phyloP scores from a whole-genome alignment of 1,140 invertebrate species.

The Pogonomyrmex barbatus region DNA sequence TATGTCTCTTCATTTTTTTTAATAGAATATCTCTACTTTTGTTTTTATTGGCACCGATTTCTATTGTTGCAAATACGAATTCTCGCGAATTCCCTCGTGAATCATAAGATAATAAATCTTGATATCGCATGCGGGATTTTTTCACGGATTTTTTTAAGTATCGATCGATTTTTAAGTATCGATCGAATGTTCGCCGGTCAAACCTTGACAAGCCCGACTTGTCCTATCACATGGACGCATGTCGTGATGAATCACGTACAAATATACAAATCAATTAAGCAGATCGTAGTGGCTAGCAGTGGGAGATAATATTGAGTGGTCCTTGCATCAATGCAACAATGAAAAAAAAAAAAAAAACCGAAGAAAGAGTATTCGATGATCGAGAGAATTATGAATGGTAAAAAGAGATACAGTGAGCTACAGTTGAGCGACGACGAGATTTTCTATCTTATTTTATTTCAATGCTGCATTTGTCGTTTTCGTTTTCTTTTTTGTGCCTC shows the following conservation, averaged over 20 bases:
- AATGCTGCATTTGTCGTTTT: constrained; percentile 34
- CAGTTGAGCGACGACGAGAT: constrained; percentile 15
- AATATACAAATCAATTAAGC: constrained; percentile 84
- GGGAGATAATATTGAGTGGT: constrained; percentile 86
- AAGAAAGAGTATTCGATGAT: constrained; percentile 60
- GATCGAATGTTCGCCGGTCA: not conserved
- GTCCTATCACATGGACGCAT: constrained; percentile 31
- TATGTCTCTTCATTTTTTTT: not conserved
- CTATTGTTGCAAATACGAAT: not conserved
- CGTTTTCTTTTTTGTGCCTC: constrained; percentile 46
- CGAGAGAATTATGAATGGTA: constrained; percentile 73
- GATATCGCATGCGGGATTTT: not conserved
- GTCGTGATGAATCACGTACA: constrained; percentile 77
- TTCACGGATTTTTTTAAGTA: not conserved
- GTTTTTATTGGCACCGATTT: not conserved
- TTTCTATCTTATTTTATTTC: constrained; percentile 43
- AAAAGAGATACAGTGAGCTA: constrained; percentile 63
- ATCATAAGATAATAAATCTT: not conserved
- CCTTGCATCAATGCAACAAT: constrained; percentile 86
- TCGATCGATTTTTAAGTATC: not conserved
- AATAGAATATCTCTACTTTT: not conserved
- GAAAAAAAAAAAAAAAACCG: constrained; percentile 79
- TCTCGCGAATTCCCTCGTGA: not conserved
- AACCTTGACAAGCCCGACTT: constrained; percentile 9
- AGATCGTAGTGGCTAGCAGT: constrained; percentile 84